phyloP scores from a whole-genome alignment of 2,113 vertebrate genomes.

The Phaethornis superciliosus region DNA sequence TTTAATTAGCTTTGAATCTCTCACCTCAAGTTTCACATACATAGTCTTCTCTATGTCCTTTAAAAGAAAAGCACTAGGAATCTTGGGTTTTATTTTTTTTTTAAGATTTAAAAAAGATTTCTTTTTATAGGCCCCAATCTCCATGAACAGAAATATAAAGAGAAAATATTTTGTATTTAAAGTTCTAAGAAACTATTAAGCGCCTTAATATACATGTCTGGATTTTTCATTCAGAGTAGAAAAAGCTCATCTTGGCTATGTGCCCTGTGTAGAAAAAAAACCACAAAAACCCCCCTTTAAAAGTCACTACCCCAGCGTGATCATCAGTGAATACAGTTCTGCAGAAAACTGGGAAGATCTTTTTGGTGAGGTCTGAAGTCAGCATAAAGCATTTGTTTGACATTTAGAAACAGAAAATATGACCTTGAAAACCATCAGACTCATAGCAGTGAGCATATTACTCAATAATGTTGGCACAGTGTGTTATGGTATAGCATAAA shows the following conservation, averaged over 20 bases:
- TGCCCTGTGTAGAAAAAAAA: background rate
- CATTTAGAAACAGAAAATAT: conserved; percentile 50
- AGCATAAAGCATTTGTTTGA: conserved; percentile 41
- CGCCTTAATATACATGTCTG: background rate
- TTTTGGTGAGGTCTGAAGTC: background rate
- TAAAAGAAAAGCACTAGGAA: background rate
- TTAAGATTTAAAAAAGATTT: background rate
- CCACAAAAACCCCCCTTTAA: too few relatives aligned
- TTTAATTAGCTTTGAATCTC: background rate
- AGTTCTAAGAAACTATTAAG: background rate
- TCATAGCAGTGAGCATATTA: background rate
- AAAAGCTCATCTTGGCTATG: background rate
- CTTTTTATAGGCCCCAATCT: background rate
- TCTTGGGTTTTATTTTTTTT: background rate
- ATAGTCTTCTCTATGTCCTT: background rate
- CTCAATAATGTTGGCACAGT: background rate
- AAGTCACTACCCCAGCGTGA: background rate
- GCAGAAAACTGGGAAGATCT: background rate
- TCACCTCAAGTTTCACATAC: background rate
- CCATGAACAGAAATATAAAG: background rate
- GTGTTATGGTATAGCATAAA: background rate
- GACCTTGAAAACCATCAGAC: background rate
- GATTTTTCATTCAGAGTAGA: background rate
- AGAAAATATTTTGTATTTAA: background rate
- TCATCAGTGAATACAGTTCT: background rate